phyloP scores from a whole-genome alignment of 2,797 vertebrate species.

The Meda fulgida region DNA sequence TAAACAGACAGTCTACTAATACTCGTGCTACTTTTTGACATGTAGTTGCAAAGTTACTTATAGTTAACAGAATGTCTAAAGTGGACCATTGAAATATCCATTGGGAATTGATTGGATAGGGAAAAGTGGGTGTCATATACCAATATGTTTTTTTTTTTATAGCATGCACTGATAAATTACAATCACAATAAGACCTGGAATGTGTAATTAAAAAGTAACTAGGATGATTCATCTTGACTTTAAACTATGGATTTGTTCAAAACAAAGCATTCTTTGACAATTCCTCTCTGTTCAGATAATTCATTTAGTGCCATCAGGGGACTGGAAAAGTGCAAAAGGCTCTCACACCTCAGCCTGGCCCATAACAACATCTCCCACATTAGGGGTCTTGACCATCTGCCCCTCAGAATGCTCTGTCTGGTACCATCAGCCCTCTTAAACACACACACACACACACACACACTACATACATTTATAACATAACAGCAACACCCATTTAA shows the following conservation, averaged over 20 bases:
- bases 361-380: conserved; percentile 85
- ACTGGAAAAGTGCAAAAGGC: conserved; percentile 80
- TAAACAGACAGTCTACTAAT: neutral
- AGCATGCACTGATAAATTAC: neutral
- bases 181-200: neutral
- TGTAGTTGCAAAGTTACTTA: neutral
- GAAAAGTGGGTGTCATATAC: neutral
- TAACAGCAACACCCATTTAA: neutral
- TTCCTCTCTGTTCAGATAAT: conserved; percentile 78
- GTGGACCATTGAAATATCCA: neutral
- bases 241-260: neutral
- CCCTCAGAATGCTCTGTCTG: conserved; percentile 83
- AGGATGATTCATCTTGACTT: neutral
- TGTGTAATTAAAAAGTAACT: neutral
- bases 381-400: conserved; percentile 77
- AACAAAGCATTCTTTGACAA: conserved; percentile 45
- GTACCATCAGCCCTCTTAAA: conserved; percentile 72
- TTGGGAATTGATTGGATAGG: neutral
- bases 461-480: neutral
- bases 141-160: neutral
- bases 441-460: neutral
- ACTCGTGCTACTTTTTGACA: neutral
- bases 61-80: neutral
- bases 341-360: conserved; percentile 85
- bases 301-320: conserved; percentile 84